Percentiles rank a stretch among this genome's conserved stretches.
Evolutionary conservation across 1,140 invertebrate genomes (phyloP).

Genomic region (Lysiphlebus fabarum): DNA sequence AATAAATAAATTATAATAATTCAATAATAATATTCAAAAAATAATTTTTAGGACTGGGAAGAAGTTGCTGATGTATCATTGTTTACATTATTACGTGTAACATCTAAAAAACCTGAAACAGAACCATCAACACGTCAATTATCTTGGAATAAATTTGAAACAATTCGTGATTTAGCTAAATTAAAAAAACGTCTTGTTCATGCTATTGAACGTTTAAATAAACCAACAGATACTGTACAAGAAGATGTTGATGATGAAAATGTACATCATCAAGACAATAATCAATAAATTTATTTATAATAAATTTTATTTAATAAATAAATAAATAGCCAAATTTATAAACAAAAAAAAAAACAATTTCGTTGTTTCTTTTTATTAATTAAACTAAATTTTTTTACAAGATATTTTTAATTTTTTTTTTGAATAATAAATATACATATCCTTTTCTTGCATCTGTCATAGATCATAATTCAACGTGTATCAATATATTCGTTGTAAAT

Average conservation of each 20-base stretch:
- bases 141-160: slow-evolving; percentile 32
- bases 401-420: too few relatives aligned
- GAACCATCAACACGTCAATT: slow-evolving; percentile 22
- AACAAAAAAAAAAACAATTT: too few relatives aligned
- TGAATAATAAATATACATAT: too few relatives aligned
- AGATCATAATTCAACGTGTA: too few relatives aligned
- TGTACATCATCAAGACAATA: slow-evolving; percentile 1
- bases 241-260: slow-evolving; percentile 21
- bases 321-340: too few relatives aligned
- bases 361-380: too few relatives aligned
- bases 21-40: background rate
- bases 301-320: background rate
- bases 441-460: too few relatives aligned
- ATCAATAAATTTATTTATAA: background rate
- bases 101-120: slow-evolving; percentile 27
- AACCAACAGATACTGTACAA: slow-evolving; percentile 21
- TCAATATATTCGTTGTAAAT: too few relatives aligned
- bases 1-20: background rate
- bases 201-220: slow-evolving; percentile 37
- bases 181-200: slow-evolving; percentile 42
- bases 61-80: slow-evolving; percentile 41
- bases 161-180: slow-evolving; percentile 35
- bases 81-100: slow-evolving; percentile 24
- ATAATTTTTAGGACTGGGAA: slow-evolving; percentile 41
- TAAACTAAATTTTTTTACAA: too few relatives aligned